A percentile compares a stretch with the other conserved stretches of the same genome.
phyloP scores from a whole-genome alignment of 2,113 vertebrate genomes.

The Mus musculus region GRCm39 chr2:72396001-72396500 shows the following conservation, averaged over 20 bases:
- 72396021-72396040: background rate
- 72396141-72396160: background rate
- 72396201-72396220: background rate
- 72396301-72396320: too few species aligned
- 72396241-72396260: background rate
- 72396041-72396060: background rate
- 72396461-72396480: background rate
- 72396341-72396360: background rate
- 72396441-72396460: too few species aligned
- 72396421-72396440: too few species aligned
- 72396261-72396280: background rate
- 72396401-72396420: too few species aligned
- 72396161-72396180: background rate
- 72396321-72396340: too few species aligned
- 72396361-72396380: background rate
- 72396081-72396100: background rate
- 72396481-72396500: background rate
- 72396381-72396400: too few species aligned
- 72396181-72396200: background rate
- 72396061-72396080: background rate
- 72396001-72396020: background rate
- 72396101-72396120: background rate
- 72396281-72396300: too few species aligned
- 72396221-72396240: too few species aligned
- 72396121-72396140: background rate